Conservation (phyloP, 2,888 invertebrate species). For the Dryobotodes eremita region DNA sequence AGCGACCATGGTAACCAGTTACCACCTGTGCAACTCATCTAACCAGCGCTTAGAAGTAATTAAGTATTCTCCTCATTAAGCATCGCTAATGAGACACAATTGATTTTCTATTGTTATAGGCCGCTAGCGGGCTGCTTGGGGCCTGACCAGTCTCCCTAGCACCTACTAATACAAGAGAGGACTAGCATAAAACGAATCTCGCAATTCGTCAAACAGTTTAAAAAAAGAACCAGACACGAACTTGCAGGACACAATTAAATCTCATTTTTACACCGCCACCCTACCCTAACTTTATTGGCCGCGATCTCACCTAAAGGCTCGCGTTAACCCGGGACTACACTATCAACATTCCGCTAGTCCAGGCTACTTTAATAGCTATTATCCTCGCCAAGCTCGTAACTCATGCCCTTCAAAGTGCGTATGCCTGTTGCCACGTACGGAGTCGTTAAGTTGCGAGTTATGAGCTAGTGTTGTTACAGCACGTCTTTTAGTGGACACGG, state of each 20-base stretch:
- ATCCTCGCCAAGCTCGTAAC: slow-evolving; percentile 64
- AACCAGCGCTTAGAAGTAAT: not conserved
- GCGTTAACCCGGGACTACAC: slow-evolving; percentile 42
- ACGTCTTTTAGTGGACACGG: slow-evolving; percentile 25
- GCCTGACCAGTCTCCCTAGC: too few relatives aligned
- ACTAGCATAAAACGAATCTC: not conserved
- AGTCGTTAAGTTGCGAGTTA: slow-evolving; percentile 67
- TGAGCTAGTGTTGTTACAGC: slow-evolving; percentile 51
- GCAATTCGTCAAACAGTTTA: not conserved
- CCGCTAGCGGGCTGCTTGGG: too few relatives aligned
- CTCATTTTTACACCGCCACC: not conserved
- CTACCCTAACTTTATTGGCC: not conserved
- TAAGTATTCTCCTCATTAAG: too few relatives aligned
- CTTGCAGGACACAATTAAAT: slow-evolving; percentile 1
- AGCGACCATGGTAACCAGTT: not conserved
- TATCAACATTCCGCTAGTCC: slow-evolving; percentile 49
- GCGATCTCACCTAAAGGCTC: slow-evolving; percentile 24
- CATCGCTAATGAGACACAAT: too few relatives aligned
- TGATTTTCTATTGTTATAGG: too few relatives aligned
- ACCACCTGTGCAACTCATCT: too few relatives aligned
- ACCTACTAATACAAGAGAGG: too few relatives aligned
- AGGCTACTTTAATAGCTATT: slow-evolving; percentile 65
- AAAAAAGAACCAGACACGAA: slow-evolving; percentile 4
- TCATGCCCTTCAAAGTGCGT: slow-evolving; percentile 73
- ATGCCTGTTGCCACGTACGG: slow-evolving; percentile 70